phyloP scores from a whole-genome alignment of 2,888 invertebrate species.

The Scaptomyza cyrtandrae region DNA sequence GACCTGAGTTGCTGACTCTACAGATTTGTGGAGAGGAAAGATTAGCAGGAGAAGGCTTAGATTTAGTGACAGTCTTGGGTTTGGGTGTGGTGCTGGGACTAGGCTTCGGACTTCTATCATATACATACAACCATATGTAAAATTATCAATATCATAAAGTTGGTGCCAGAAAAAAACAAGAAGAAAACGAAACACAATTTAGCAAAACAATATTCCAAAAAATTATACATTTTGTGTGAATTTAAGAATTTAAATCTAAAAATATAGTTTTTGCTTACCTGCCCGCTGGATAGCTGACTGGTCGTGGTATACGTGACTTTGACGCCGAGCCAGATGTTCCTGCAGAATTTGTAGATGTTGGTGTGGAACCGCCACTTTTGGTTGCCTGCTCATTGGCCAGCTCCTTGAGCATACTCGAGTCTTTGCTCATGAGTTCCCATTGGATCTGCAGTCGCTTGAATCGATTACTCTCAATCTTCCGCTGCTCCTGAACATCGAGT shows the following conservation, averaged over 20 bases:
- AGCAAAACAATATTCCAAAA: slow-evolving; percentile 31
- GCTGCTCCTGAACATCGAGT: slow-evolving; percentile 80
- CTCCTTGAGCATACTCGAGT: slow-evolving; percentile 84
- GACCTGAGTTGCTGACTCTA: slow-evolving; percentile 76
- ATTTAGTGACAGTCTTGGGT: slow-evolving; percentile 65
- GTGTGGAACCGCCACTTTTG: slow-evolving; percentile 84
- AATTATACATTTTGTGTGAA: slow-evolving; percentile 16
- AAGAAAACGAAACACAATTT: slow-evolving; percentile 52
- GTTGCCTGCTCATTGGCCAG: slow-evolving; percentile 83
- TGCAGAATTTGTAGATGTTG: slow-evolving; percentile 79
- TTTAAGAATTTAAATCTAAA: fast-evolving
- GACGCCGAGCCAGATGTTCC: slow-evolving; percentile 70
- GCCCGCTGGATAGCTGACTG: slow-evolving; percentile 84
- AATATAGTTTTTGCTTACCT: slow-evolving; percentile 77
- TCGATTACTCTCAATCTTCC: slow-evolving; percentile 84
- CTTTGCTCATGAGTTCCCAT: slow-evolving; percentile 85
- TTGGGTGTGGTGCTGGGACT: slow-evolving; percentile 34
- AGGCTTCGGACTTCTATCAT: slow-evolving; percentile 62
- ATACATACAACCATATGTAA: slow-evolving; percentile 44
- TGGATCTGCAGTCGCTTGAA: slow-evolving; percentile 85
- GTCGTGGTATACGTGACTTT: slow-evolving; percentile 84
- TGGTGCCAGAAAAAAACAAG: slow-evolving; percentile 16
- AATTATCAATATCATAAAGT: slow-evolving; percentile 50
- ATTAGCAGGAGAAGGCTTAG: slow-evolving; percentile 57
- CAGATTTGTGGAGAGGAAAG: slow-evolving; percentile 78